These are phyloP conservation scores for Pteronotus mesoamericanus DNA, from an alignment of 2,797 vertebrate species.

Conservation along the genomic window DNA sequence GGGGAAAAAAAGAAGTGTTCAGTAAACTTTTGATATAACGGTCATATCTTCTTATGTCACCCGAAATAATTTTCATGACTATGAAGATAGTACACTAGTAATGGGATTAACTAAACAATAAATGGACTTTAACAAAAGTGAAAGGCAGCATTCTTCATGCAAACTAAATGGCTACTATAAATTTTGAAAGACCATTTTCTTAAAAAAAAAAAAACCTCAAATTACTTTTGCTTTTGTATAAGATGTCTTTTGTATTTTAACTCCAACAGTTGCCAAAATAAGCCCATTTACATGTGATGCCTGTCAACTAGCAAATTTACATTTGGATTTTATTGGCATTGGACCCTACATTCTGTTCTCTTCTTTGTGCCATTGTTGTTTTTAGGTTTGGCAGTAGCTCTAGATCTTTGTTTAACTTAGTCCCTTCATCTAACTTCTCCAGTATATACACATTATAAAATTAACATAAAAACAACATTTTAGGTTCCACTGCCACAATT, in stretches of 20 bases:
- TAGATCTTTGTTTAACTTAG: slow-evolving; percentile 73
- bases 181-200: slow-evolving; percentile 51
- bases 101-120: slow-evolving; percentile 59
- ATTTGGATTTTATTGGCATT: slow-evolving; percentile 81
- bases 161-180: slow-evolving; percentile 59
- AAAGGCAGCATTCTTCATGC: slow-evolving; percentile 49
- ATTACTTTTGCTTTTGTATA: slow-evolving; percentile 72
- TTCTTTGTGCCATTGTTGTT: slow-evolving; percentile 76
- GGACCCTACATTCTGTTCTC: slow-evolving; percentile 68
- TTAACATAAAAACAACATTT: slow-evolving; percentile 46
- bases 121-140: slow-evolving; percentile 54
- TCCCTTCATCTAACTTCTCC: slow-evolving; percentile 67
- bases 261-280: slow-evolving; percentile 78
- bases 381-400: slow-evolving; percentile 76
- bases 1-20: background rate
- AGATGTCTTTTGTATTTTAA: slow-evolving; percentile 72
- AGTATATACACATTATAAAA: slow-evolving; percentile 66
- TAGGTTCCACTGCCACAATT: slow-evolving; percentile 59
- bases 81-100: slow-evolving; percentile 50
- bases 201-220: slow-evolving; percentile 46
- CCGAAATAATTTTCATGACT: slow-evolving; percentile 57
- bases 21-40: slow-evolving; percentile 38
- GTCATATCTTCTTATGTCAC: slow-evolving; percentile 27
- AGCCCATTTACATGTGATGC: slow-evolving; percentile 79
- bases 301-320: slow-evolving; percentile 78